Evolutionary conservation across 2,888 invertebrate species (phyloP), one percentile per base, ranked within the genome.

Genomic region (Rapana venosa): DNA sequence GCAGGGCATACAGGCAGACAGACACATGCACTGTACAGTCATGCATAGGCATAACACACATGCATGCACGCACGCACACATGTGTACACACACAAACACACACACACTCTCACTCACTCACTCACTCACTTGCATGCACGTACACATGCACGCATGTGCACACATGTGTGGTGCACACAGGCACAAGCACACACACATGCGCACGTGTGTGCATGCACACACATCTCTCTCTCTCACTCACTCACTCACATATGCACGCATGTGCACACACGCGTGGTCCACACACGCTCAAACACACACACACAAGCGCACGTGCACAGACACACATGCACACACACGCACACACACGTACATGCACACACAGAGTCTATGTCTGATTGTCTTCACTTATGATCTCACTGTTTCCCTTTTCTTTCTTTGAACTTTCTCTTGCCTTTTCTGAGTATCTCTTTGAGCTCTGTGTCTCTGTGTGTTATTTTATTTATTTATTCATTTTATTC

Each of bases 11-110:
- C 47, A 47, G 47, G 47, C 47, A 47, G 47, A 47, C 47, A 47
- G 47, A 47, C 47, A 47, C 47, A 47, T 47, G 8, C 47, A 47
- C 47, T n/a, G n/a, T n/a, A n/a, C 47, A 47, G 47, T 5, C 47
- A 47, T 47, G 8, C 47, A 47, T 2, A 47, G 47, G 8, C 47
- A 47, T n/a, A 77, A 77, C 77, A 87, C 61, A 87, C 87, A 61
- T 20, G 58, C 87, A 87, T 35, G n/a, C 87, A 61, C 61, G 61
- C 87, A 87, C 58, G 20, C 58, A 87, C 30, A 87, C 87, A 87
- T 61, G n/a, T 61, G 61, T 20, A 87, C 87, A 61, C 61, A 61
- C 87, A 61, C 61, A 87, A 11, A 61, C 87, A 87, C 87, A 61
- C 61, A 26, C 61, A 61, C 61, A n/a, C 30, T 17, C 61, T 1